Evolutionary conservation across 2,888 invertebrate species (phyloP), one percentile per base, ranked within the genome.

Genomic region (Laothoe populi): DNA sequence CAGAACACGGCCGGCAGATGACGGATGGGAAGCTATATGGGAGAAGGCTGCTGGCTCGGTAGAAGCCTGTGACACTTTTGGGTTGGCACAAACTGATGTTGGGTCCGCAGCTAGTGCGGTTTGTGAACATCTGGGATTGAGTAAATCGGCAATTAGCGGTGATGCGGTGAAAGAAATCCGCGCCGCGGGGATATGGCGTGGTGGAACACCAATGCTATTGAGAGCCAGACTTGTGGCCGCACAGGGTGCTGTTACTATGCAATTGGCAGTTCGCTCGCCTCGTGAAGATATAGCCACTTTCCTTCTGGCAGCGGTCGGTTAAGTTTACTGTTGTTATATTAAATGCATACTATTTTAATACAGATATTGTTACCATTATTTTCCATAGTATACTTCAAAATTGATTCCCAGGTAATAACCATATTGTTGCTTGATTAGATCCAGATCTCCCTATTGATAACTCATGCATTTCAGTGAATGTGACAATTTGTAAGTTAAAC

Each of bases 1-100:
- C 1, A 72, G 88, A 19, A 82, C 86, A 0, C 70, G 86, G 49
- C 79, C 80, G 0, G 86, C 82, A 0, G 71, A 78, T 0, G 89
- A 90, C 3, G 90, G 91, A 26, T 92, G 89, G 82, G 94, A 94
- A n/a, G 94, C 95, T 2, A 95, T 95, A n/a, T 98, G 97, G 97
- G 97, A 97, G 61, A 94, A 95, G 46, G 94, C 95, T 0, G 93
- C 95, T 0, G 92, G 90, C 10, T 94, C 94, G 13, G 94, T 94
- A 0, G 98, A 98, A 90, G 94, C 97, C 8, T 97, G 98, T 73
- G 99, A 99, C 74, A 99, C 99, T 0, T 99, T 97, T 83, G 96
- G 97, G 0, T 90, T 99, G 23, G 95, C 97, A 0, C 90, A 92
- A 60, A 83, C 81, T 31, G 84, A 90, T 62, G 81, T 87, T 0